Evolutionary conservation across 2,888 invertebrate genomes (phyloP).

Genomic region (Eremobia ochroleuca): DNA sequence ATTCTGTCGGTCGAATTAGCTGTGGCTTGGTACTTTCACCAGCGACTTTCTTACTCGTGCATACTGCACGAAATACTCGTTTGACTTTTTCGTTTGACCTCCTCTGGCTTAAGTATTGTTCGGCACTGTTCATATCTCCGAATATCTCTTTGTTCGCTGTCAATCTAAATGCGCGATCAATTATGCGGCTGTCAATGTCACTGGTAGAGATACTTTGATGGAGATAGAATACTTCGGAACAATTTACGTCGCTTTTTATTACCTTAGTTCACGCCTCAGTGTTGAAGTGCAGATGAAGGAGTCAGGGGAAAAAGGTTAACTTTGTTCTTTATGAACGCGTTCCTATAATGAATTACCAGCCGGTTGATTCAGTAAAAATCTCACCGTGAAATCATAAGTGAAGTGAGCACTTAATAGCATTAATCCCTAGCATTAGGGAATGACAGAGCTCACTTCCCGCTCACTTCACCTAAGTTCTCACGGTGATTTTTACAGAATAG

Average conservation of each 20-base stretch:
- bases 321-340: conserved; percentile 57
- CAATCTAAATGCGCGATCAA: conserved; percentile 73
- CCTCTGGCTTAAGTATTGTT: conserved; percentile 77
- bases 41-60: conserved; percentile 83
- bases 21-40: conserved; percentile 86
- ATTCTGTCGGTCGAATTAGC: conserved; percentile 84
- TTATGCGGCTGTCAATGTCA: conserved; percentile 76
- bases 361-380: too few species aligned
- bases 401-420: too few species aligned
- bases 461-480: too few species aligned
- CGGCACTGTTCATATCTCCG: conserved; percentile 76
- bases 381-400: too few species aligned
- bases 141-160: conserved; percentile 78
- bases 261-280: conserved; percentile 22
- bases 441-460: too few species aligned
- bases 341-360: conserved; percentile 79
- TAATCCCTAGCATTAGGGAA: too few species aligned
- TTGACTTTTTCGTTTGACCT: conserved; percentile 82
- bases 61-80: conserved; percentile 76
- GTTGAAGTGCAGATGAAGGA: conserved; percentile 19
- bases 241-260: conserved; percentile 35
- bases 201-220: conserved; percentile 64
- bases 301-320: too few species aligned
- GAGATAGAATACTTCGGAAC: conserved; percentile 60
- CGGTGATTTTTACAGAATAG: too few species aligned